phyloP scores from a whole-genome alignment of 1,140 invertebrate genomes.

The Drosophila sp. region DNA sequence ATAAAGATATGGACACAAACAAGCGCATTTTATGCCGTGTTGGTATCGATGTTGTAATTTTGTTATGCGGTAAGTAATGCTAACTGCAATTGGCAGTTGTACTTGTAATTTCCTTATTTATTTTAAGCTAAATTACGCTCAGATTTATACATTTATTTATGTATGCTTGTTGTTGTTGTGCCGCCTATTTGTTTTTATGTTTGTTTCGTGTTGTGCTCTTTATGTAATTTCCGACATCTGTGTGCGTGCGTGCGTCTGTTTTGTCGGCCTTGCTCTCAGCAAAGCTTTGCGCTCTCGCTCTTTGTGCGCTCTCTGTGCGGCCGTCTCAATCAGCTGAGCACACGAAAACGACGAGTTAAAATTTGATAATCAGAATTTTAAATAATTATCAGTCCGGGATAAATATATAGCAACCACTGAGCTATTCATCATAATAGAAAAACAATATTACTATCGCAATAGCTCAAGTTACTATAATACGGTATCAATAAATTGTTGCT shows the following conservation, averaged over 20 bases:
- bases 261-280: slow-evolving; percentile 24
- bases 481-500: background rate
- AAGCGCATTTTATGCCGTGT: slow-evolving; percentile 78
- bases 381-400: background rate
- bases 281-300: slow-evolving; percentile 17
- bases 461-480: background rate
- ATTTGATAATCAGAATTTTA: slow-evolving; percentile 5
- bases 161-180: slow-evolving; percentile 9
- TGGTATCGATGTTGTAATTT: slow-evolving; percentile 72
- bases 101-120: background rate
- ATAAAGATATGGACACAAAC: slow-evolving; percentile 76
- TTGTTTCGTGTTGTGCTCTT: slow-evolving; percentile 57
- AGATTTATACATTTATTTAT: background rate
- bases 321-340: slow-evolving; percentile 17
- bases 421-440: slow-evolving; percentile 13
- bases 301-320: background rate
- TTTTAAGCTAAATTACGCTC: background rate
- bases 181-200: slow-evolving; percentile 48
- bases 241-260: slow-evolving; percentile 16
- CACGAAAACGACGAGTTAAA: slow-evolving; percentile 1
- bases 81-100: background rate
- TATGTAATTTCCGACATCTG: slow-evolving; percentile 49
- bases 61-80: slow-evolving; percentile 74
- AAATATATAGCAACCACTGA: background rate
- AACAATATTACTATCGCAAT: slow-evolving; percentile 5